Evolutionary conservation across 2,888 invertebrate genomes (phyloP), one percentile per base, ranked within the genome.

Genomic region (Dicyrtoma fusca): DNA sequence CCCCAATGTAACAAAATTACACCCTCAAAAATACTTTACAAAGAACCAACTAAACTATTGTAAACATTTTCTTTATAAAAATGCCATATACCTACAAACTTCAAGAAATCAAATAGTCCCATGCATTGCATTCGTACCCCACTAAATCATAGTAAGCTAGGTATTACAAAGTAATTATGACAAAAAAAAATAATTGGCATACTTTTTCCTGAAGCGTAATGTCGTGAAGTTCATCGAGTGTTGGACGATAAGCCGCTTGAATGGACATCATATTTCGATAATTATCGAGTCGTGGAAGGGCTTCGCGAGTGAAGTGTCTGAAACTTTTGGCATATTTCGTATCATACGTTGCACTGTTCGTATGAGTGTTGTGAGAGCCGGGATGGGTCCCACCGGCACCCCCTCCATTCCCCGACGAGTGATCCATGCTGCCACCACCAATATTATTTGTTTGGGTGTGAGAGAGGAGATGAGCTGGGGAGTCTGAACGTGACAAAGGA

Each of bases 241-340:
- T 93, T 17, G 94, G 94, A 78, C 94, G 87, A 80, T 92, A 92
- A 11, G 91, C 92, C 2, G 93, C 93, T 83, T 93, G 93, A 57
- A 94, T 88, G 19, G 94, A 94, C 87, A 93, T 87, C 81, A 94
- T 92, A 82, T 94, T 93, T 78, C 94, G 88, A 85, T 94, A 94
- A 85, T 94, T 94, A 84, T 94, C 94, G 84, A 94, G 84, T 68
- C 94, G 87, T 1, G 94, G 94, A 74, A 94, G 84, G 8, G 93
- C 94, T 85, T 95, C 94, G 72, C 94, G 86, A 23, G 94, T 95
- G 83, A 94, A 90, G 83, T 94, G 92, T 76, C 92, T 88, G 84
- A 92, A 92, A 84, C 91, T 92, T 84, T 91, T 91, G 5, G 88
- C 89, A 85, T 91, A 90, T 84, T 89, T 89, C 14, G 90, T 89